Conservation (phyloP, 2,888 invertebrate species). For the Fragum sueziense region DNA sequence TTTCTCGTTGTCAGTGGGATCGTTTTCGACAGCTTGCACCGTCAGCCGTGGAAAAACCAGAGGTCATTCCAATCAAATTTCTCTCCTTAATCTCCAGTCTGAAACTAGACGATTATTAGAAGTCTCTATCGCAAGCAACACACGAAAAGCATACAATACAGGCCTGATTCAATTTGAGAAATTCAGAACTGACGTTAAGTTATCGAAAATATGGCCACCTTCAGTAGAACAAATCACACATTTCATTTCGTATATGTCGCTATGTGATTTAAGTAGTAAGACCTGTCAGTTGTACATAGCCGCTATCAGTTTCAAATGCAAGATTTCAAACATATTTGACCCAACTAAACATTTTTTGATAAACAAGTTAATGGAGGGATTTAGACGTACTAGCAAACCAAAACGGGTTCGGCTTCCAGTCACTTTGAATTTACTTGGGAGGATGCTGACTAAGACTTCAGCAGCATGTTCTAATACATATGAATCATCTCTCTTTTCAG, state of each 20-base stretch:
- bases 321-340: neutral
- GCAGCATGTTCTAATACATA: too few relatives aligned
- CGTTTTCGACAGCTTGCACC: neutral
- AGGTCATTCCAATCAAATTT: neutral
- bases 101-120: neutral
- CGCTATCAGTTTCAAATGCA: neutral
- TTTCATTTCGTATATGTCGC: neutral
- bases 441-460: too few relatives aligned
- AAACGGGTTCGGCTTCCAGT: neutral
- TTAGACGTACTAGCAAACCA: neutral
- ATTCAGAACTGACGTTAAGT: neutral
- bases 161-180: neutral
- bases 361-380: neutral
- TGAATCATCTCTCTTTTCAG: too few relatives aligned
- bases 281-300: neutral
- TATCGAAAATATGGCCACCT: neutral
- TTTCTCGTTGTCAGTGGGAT: conserved; percentile 26
- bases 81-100: conserved; percentile 1
- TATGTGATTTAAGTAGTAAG: neutral
- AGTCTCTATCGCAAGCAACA: neutral
- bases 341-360: conserved; percentile 2
- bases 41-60: neutral
- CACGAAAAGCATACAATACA: neutral
- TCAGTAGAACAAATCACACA: neutral
- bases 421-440: neutral